phyloP scores from a whole-genome alignment of 2,113 vertebrate species.

The Vidua macroura region DNA sequence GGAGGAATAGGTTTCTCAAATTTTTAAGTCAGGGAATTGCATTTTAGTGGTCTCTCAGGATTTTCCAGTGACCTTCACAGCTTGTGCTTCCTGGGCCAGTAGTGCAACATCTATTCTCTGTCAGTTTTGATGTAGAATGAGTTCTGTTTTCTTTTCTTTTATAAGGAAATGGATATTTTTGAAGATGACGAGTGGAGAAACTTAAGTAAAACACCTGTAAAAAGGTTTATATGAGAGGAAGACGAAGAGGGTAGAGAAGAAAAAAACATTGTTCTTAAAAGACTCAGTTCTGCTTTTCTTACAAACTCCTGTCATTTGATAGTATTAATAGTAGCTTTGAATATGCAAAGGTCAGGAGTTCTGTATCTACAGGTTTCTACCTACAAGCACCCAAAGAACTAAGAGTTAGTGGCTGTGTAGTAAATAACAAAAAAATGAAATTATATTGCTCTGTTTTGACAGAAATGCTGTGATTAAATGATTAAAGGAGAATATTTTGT shows the following conservation, averaged over 20 bases:
- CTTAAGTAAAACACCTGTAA: neutral
- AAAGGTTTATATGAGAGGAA: neutral
- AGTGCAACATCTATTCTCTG: neutral
- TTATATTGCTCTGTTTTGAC: neutral
- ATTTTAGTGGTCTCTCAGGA: neutral
- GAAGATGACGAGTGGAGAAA: neutral
- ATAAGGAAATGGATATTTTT: neutral
- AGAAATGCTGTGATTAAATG: neutral
- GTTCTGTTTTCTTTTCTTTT: neutral
- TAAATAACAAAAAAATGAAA: neutral
- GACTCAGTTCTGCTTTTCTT: neutral
- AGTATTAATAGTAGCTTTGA: neutral
- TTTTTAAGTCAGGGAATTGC: neutral
- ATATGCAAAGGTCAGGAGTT: neutral
- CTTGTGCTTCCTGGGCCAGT: neutral
- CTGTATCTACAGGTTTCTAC: neutral
- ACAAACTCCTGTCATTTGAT: neutral
- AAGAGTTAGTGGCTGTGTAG: neutral
- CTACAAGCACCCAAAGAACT: neutral
- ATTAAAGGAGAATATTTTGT: neutral
- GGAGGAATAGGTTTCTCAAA: neutral
- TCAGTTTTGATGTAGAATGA: neutral
- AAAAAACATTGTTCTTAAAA: neutral
- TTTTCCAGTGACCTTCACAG: neutral
- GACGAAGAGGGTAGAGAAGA: rapidly evolving